Conservation (phyloP, 2,797 vertebrate genomes). For the Rhabdophis nuchalis region DNA sequence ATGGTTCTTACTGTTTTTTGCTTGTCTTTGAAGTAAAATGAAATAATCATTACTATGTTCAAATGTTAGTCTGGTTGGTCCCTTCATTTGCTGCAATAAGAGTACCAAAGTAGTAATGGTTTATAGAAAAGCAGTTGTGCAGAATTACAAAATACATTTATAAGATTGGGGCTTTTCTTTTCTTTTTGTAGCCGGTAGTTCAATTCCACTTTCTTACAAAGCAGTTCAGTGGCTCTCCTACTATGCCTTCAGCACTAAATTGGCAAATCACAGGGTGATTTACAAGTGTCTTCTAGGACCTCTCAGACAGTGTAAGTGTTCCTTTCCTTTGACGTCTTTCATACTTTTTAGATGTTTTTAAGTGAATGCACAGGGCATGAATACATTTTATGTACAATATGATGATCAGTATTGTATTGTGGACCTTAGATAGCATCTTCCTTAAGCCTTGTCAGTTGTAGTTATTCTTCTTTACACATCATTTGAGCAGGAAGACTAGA, state of each 20-base stretch:
- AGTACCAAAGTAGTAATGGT: neutral
- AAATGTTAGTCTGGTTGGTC: neutral
- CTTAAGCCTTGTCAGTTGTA: neutral
- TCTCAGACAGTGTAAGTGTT: conserved; percentile 76
- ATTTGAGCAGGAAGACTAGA: neutral
- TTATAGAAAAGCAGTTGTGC: neutral
- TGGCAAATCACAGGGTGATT: conserved; percentile 69
- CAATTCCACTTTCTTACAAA: conserved; percentile 71
- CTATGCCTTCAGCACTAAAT: conserved; percentile 77
- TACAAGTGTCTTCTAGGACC: conserved; percentile 77
- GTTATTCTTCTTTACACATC: neutral
- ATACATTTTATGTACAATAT: neutral
- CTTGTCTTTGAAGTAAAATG: neutral
- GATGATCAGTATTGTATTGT: neutral
- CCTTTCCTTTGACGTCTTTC: neutral
- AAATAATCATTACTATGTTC: neutral
- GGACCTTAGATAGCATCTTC: neutral
- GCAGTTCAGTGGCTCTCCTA: conserved; percentile 83
- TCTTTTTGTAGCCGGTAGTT: conserved; percentile 61
- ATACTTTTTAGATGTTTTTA: neutral
- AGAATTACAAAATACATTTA: neutral
- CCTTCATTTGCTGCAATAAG: neutral
- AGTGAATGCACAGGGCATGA: neutral
- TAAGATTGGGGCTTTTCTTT: conserved; percentile 35
- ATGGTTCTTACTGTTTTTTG: neutral